Conservation (phyloP, 2,888 invertebrate species). For the Parthenolecanium corni region DNA sequence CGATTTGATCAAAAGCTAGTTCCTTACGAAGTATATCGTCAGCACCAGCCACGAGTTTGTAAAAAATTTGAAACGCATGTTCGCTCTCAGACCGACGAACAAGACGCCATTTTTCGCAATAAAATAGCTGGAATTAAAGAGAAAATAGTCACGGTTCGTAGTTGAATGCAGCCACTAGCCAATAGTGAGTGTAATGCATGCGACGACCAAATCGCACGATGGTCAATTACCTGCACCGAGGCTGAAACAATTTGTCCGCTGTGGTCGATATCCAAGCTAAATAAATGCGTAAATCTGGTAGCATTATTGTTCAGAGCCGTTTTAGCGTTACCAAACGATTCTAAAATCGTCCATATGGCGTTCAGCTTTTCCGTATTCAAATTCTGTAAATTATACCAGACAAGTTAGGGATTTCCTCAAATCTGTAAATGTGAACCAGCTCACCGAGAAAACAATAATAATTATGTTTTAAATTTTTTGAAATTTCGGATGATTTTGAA, state of each 20-base stretch:
- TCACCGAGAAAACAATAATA: not conserved
- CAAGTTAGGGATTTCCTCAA: not conserved
- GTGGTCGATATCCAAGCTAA: conserved; percentile 89
- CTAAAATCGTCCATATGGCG: conserved; percentile 70
- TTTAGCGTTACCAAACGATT: conserved; percentile 79
- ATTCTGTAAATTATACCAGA: conserved; percentile 35
- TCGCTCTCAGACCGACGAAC: conserved; percentile 57
- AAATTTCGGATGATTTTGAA: too few relatives aligned
- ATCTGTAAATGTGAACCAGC: not conserved
- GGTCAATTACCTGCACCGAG: conserved; percentile 60
- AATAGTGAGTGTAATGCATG: too few relatives aligned
- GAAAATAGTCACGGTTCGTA: not conserved
- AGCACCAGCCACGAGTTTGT: conserved; percentile 67
- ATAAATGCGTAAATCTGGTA: conserved; percentile 80
- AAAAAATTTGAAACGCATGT: conserved; percentile 46
- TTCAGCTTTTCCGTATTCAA: conserved; percentile 71
- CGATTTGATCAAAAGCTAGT: conserved; percentile 63
- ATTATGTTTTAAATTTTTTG: not conserved
- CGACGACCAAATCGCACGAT: too few relatives aligned
- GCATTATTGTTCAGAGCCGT: conserved; percentile 79
- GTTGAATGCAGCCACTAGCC: not conserved
- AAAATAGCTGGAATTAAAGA: conserved; percentile 44
- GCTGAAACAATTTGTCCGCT: conserved; percentile 81
- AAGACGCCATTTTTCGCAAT: conserved; percentile 67
- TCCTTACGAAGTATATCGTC: conserved; percentile 70